Evolutionary conservation across 2,888 invertebrate genomes (phyloP), one percentile per base, ranked within the genome.

Genomic region (Eristalinus aeneus): DNA sequence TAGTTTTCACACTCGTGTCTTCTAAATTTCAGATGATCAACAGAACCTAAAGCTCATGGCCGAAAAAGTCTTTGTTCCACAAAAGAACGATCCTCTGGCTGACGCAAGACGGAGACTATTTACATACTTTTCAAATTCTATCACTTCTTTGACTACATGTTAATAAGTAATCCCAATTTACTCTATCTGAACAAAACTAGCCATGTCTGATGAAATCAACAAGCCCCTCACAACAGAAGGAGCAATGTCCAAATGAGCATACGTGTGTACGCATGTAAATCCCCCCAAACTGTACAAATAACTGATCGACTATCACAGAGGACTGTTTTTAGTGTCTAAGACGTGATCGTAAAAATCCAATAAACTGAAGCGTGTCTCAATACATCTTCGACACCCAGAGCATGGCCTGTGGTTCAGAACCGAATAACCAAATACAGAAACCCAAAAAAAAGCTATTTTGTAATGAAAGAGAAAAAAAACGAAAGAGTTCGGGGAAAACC

Each of bases 301-400:
- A 58, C 23, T 58, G 12, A 23, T 16, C 46, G 46, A 5, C 16
- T 16, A 46, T 46, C 23, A 16, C 16, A 20, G 16, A 68, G 73
- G 34, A 32, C 31, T 54, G 27, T 12, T 54, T 31, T 31, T 63
- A 36, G 23, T 10, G 12, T 58, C n/a, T 9, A 46, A 71, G 22
- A 54, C 64, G 20, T 68, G 63, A 61, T 63, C 56, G 56, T 77
- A 60, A 71, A 69, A 31, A 10, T 20, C 22, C 56, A 54, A 77
- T 65, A 78, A 77, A 54, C 39, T 34, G 20, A 63, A 71, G 54
- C 23, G 67, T 58, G 80, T 16, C 16, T 46, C 46, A 16, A 16
- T n/a, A 34, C 34, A 8, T 34, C 16, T n/a, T 16, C n/a, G 1
- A 16, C 16, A 8, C 0, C 6, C n/a, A 16, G 6, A 16, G 6